Conservation (phyloP, 1,140 invertebrate species). For the Drosophila nasuta region DNA sequence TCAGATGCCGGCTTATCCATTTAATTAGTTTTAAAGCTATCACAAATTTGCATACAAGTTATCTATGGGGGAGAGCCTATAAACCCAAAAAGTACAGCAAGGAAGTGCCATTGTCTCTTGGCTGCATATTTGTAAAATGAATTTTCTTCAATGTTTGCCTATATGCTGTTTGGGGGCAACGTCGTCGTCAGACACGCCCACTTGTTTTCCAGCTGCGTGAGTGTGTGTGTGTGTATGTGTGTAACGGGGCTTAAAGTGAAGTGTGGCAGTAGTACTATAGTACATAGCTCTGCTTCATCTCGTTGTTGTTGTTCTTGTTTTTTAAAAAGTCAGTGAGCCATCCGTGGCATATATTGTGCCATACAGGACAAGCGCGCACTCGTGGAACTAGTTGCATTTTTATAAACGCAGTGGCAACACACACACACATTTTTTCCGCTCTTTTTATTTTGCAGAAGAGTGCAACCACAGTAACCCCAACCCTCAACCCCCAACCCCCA, state of each 20-base stretch:
- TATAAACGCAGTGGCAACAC: slow-evolving; percentile 62
- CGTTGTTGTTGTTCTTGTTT: slow-evolving; percentile 18
- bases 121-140: slow-evolving; percentile 63
- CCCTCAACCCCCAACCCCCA: not conserved
- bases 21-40: slow-evolving; percentile 4
- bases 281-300: not conserved
- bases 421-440: slow-evolving; percentile 23
- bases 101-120: slow-evolving; percentile 22
- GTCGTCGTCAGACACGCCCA: slow-evolving; percentile 33
- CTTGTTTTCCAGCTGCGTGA: slow-evolving; percentile 64
- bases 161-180: not conserved
- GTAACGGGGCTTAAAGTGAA: slow-evolving; percentile 47
- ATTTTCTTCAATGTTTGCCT: slow-evolving; percentile 52
- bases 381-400: slow-evolving; percentile 77
- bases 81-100: not conserved
- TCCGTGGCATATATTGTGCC: slow-evolving; percentile 19
- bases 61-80: too few species aligned
- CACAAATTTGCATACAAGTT: slow-evolving; percentile 1
- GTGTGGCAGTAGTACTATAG: slow-evolving; percentile 30
- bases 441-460: slow-evolving; percentile 42
- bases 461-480: slow-evolving; percentile 21
- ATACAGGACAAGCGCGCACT: slow-evolving; percentile 21
- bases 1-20: not conserved
- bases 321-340: slow-evolving; percentile 42
- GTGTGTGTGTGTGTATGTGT: slow-evolving; percentile 20